phyloP scores from a whole-genome alignment of 2,113 vertebrate genomes.

The Carlito syrichta region DNA sequence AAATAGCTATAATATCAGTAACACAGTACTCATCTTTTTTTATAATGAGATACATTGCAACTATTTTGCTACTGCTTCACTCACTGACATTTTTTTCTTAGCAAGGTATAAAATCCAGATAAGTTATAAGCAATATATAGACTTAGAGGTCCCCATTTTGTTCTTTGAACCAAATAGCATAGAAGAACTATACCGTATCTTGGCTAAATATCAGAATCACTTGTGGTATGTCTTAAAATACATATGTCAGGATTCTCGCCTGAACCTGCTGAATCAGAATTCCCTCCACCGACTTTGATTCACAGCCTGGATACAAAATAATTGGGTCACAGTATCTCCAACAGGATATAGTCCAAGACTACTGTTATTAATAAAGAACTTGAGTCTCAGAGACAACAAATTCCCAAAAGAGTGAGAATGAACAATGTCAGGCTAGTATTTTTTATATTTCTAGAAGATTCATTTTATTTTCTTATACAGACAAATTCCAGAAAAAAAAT shows the following conservation, averaged over 20 bases:
- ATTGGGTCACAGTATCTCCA: not conserved
- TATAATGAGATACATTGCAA: not conserved
- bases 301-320: not conserved
- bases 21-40: not conserved
- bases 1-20: not conserved
- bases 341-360: not conserved
- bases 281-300: conserved; percentile 3
- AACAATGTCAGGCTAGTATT: not conserved
- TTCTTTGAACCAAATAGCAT: not conserved
- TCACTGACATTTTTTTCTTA: not conserved
- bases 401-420: not conserved
- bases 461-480: not conserved
- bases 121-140: not conserved
- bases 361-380: not conserved
- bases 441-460: not conserved
- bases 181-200: not conserved
- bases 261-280: not conserved
- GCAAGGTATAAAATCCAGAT: not conserved
- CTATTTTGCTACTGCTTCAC: not conserved
- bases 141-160: not conserved
- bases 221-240: conserved; percentile 8
- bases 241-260: not conserved
- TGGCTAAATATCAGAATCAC: not conserved
- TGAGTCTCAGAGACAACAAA: not conserved
- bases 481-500: conserved; percentile 1